Percentiles rank a stretch among this genome's conserved stretches.
phyloP scores from a whole-genome alignment of 2,888 invertebrate species.

The Lasioglossum oenotherae region DNA sequence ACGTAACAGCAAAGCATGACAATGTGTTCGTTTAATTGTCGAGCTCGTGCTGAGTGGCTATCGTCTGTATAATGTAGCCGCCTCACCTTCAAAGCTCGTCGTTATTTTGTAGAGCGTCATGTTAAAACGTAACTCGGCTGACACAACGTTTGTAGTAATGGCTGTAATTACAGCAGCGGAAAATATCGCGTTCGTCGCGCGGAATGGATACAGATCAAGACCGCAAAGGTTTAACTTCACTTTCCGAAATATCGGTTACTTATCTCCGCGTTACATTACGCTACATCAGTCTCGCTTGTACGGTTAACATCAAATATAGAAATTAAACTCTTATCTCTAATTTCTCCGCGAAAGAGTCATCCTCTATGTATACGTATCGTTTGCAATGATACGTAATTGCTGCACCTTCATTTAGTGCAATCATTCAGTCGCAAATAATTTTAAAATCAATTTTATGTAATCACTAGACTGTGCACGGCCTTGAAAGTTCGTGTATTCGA shows the following conservation, averaged over 20 bases:
- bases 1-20: not conserved
- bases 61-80: not conserved
- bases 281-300: not conserved
- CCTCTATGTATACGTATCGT: not conserved
- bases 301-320: not conserved
- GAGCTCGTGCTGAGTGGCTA: not conserved
- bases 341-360: not conserved
- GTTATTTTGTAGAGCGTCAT: not conserved
- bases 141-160: not conserved
- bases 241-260: not conserved
- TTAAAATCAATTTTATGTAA: not conserved
- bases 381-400: not conserved
- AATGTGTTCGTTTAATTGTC: not conserved
- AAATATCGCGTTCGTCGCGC: not conserved
- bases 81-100: not conserved
- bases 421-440: not conserved
- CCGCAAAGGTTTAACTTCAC: constrained; percentile 8
- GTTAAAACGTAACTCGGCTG: constrained; percentile 1
- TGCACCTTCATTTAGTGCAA: not conserved
- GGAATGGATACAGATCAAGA: not conserved
- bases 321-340: not conserved
- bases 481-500: not conserved
- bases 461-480: not conserved
- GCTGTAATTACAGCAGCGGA: not conserved
- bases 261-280: constrained; percentile 6